Evolutionary conservation across 2,888 invertebrate genomes (phyloP).

Genomic region (Drosophila borborema): DNA sequence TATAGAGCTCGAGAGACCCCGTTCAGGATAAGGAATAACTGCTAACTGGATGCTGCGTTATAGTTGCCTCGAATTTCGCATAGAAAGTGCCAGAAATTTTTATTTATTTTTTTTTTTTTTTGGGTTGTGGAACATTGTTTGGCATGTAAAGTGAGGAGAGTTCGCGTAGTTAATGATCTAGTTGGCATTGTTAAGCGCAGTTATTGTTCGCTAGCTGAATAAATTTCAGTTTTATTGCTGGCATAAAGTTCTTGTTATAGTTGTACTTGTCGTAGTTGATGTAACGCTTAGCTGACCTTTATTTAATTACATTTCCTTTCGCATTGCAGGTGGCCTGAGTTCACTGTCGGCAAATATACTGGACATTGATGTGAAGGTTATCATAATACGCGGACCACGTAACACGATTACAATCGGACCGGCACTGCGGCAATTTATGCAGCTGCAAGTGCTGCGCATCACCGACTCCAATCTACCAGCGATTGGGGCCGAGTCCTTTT

Average conservation of each 20-base stretch:
- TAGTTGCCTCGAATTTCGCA: conserved; percentile 17
- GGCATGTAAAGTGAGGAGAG: conserved; percentile 30
- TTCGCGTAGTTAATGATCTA: conserved; percentile 71
- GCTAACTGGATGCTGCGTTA: conserved; percentile 46
- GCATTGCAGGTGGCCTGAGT: conserved; percentile 87
- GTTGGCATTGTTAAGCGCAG: conserved; percentile 44
- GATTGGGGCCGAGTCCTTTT: conserved; percentile 92
- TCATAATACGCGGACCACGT: conserved; percentile 89
- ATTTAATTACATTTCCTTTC: conserved; percentile 23
- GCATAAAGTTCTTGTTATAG: conserved; percentile 16
- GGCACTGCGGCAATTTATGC: conserved; percentile 87
- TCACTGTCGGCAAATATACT: conserved; percentile 88
- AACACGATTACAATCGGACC: conserved; percentile 91
- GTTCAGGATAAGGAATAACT: conserved; percentile 56
- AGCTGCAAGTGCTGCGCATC: conserved; percentile 90
- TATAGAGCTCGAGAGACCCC: conserved; percentile 1
- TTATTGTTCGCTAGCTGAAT: conserved; percentile 37
- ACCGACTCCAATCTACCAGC: conserved; percentile 90
- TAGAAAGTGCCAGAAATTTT: conserved; percentile 33
- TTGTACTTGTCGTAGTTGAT: conserved; percentile 8
- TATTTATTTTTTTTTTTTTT: conserved; percentile 3
- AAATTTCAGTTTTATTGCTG: conserved; percentile 26
- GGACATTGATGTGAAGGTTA: conserved; percentile 88
- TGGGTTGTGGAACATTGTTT: conserved; percentile 50
- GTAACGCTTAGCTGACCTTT: conserved; percentile 20